phyloP scores from a whole-genome alignment of 2,888 invertebrate species.

The Cephus runcator region DNA sequence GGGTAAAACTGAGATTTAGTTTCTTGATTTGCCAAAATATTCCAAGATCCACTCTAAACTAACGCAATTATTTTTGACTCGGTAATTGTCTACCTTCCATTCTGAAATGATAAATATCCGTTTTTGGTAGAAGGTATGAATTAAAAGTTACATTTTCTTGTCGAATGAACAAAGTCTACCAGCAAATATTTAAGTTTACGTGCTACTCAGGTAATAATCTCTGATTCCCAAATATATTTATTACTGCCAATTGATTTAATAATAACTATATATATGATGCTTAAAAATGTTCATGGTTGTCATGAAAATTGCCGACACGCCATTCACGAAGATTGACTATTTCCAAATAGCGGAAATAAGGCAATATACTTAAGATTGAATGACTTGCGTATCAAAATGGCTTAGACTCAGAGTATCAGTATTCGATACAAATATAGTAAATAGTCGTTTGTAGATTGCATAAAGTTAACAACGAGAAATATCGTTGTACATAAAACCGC shows the following conservation, averaged over 20 bases:
- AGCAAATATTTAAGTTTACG: neutral
- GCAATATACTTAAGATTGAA: neutral
- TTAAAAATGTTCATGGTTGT: neutral
- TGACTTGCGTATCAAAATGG: neutral
- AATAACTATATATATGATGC: neutral
- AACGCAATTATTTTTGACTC: neutral
- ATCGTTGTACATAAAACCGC: slow-evolving; percentile 10
- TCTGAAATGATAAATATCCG: neutral
- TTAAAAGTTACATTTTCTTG: neutral
- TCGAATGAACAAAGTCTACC: neutral
- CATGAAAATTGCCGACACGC: neutral
- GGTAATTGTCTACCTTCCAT: neutral
- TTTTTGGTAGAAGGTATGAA: neutral
- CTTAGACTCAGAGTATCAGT: neutral
- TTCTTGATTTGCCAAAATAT: neutral
- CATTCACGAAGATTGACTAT: too few species aligned
- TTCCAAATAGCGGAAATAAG: neutral
- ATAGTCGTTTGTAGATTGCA: neutral
- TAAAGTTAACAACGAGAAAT: neutral
- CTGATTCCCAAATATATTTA: neutral
- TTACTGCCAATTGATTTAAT: neutral
- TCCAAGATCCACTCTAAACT: neutral
- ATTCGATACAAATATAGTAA: neutral
- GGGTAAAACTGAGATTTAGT: neutral
- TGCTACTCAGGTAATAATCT: neutral